A percentile compares a stretch with the other conserved stretches of the same genome.
Evolutionary conservation across 2,888 invertebrate genomes (phyloP).

Genomic region (Morinoia aosen): DNA sequence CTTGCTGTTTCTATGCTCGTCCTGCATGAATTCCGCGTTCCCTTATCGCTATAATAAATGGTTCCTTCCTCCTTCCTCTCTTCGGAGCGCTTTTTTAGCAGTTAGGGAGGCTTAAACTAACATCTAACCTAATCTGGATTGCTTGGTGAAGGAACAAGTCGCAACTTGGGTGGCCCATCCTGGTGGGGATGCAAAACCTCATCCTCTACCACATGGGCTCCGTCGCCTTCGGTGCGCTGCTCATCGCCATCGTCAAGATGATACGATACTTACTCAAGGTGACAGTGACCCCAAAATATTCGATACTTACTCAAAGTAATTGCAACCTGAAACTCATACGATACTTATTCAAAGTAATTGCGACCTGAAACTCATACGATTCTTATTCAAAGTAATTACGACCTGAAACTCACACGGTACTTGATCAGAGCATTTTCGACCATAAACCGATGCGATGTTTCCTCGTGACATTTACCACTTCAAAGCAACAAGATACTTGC

Average conservation of each 20-base stretch:
- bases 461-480: neutral
- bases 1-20: too few relatives aligned
- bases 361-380: constrained; percentile 68
- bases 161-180: constrained; percentile 72
- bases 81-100: too few relatives aligned
- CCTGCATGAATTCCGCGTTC: too few relatives aligned
- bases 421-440: neutral
- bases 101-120: too few relatives aligned
- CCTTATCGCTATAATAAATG: too few relatives aligned
- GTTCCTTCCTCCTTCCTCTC: too few relatives aligned
- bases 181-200: constrained; percentile 74
- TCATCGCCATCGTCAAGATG: constrained; percentile 81
- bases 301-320: constrained; percentile 67
- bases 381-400: constrained; percentile 56
- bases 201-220: constrained; percentile 82
- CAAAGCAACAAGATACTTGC: neutral
- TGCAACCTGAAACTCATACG: neutral
- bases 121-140: too few relatives aligned
- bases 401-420: neutral
- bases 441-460: constrained; percentile 69
- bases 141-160: constrained; percentile 67
- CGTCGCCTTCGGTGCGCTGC: constrained; percentile 82
- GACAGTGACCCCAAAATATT: constrained; percentile 67
- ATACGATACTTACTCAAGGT: constrained; percentile 85
- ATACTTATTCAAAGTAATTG: neutral